Evolutionary conservation across 2,113 vertebrate genomes (phyloP).

Genomic region (Carlito syrichta): DNA sequence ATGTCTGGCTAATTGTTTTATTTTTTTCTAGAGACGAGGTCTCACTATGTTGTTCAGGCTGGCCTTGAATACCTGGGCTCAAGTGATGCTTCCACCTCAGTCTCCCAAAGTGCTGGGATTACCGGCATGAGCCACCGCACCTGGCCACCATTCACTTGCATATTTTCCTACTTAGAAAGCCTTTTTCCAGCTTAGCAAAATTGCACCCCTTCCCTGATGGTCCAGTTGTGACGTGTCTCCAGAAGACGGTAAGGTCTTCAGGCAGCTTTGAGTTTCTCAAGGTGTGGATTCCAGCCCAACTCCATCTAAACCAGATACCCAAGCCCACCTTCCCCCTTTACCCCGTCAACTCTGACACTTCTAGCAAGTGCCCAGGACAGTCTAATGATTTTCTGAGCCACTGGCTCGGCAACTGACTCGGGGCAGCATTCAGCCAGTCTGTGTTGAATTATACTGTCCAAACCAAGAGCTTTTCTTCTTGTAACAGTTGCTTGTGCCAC

Average conservation of each 20-base stretch:
- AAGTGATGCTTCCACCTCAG: too few relatives aligned
- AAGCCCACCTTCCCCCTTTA: too few relatives aligned
- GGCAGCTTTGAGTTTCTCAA: background rate
- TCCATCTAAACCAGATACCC: background rate
- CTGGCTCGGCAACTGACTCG: rapidly evolving
- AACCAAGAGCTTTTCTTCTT: background rate
- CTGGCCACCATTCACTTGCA: too few relatives aligned
- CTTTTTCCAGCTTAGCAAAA: rapidly evolving
- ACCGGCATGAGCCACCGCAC: too few relatives aligned
- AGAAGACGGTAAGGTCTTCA: background rate
- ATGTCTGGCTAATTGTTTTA: too few relatives aligned
- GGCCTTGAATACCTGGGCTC: too few relatives aligned
- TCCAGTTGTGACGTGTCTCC: background rate
- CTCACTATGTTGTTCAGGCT: too few relatives aligned
- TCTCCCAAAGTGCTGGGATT: too few relatives aligned
- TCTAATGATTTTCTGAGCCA: background rate
- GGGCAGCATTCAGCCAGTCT: background rate
- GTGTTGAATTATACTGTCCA: background rate
- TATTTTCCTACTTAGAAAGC: background rate
- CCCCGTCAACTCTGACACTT: background rate
- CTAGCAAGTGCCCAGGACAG: too few relatives aligned
- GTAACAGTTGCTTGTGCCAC: rapidly evolving
- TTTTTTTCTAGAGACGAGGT: too few relatives aligned
- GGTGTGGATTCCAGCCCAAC: background rate
- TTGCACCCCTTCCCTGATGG: background rate